Conservation (phyloP, 2,113 vertebrate species). For the Gorilla gorilla region DNA sequence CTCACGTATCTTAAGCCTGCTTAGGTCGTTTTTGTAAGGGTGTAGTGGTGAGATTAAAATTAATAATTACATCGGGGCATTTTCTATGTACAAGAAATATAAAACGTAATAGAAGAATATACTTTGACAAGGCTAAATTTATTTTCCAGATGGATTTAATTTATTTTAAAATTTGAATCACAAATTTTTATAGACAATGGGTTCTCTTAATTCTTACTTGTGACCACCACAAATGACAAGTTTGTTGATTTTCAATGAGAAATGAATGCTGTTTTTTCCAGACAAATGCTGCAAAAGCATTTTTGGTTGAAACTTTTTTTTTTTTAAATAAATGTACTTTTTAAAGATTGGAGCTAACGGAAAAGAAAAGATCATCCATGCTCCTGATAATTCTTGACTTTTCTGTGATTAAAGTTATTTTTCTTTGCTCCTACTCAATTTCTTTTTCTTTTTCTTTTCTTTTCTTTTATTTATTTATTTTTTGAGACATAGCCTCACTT, state of each 20-base stretch:
- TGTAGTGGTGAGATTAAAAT: neutral
- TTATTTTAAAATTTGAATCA: neutral
- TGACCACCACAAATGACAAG: constrained; percentile 54
- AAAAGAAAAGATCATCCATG: neutral
- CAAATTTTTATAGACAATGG: neutral
- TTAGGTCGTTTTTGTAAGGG: neutral
- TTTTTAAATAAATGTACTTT: neutral
- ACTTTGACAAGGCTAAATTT: constrained; percentile 7
- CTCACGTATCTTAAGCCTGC: neutral
- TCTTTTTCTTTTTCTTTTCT: no score
- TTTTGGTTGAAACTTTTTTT: constrained; percentile 15
- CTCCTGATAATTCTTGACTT: neutral
- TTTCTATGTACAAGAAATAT: neutral
- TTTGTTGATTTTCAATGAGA: constrained; percentile 22
- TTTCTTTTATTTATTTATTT: no score
- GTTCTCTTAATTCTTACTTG: constrained; percentile 31
- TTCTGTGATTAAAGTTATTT: neutral
- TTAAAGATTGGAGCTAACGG: neutral
- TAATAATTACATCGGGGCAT: neutral
- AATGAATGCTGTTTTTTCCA: neutral
- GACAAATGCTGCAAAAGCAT: constrained; percentile 22
- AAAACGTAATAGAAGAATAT: neutral
- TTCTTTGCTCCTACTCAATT: neutral
- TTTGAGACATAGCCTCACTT: no score
- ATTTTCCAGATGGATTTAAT: constrained; percentile 19